Base-by-base conservation (phyloP, 2,113 vertebrate species). In the Sphaerodactylus townsendi region DNA sequence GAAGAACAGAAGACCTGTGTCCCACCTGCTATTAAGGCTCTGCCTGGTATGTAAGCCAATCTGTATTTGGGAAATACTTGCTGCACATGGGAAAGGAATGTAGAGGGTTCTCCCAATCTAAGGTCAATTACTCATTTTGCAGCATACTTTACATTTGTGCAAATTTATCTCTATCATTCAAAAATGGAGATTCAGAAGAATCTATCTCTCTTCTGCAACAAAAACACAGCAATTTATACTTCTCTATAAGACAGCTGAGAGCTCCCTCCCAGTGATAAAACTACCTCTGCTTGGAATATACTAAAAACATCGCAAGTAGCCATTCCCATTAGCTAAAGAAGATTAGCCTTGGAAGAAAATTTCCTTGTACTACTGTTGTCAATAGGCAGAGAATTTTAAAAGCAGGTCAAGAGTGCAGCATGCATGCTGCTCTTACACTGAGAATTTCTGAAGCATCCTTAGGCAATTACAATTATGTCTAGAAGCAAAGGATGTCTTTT, bases 121-220 rank as follows among this genome's bases (percentile, higher is more conserved):
- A 59, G 23, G 23, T 9, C 30, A 71, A 30, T 75, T 25, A 37
- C 65, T 76, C 44, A 69, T 71, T 77, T 69, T 9, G 7, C 48
- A 59, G 33, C 4, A 8, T 70, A 56, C 37, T 53, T 53, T 33
- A 69, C 30, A 10, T 41, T 28, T 44, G 28, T 44, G 66, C 50
- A 46, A 30, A 48, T 71, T 72, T 62, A n/a, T 78, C 30, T 23
- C 25, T 53, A 53, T 46, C 37, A 13, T 53, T 62, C 53, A 62
- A 64, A 64, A 72, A 66, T 28, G 46, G 25, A 23, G 53, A 39
- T 7, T 10, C 59, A 73, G 50, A 74, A 74, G 72, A 28, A 79
- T 78, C 79, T 85, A 72, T 71, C 75, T 85, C 41, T 64, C n/a
- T 64, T n/a, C 53, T 72, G 39, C 53, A 68, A 85, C 48, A 62